These are phyloP conservation scores for Rattus rattus DNA, from an alignment of 2,113 vertebrate genomes.

Conservation along the genomic window DNA sequence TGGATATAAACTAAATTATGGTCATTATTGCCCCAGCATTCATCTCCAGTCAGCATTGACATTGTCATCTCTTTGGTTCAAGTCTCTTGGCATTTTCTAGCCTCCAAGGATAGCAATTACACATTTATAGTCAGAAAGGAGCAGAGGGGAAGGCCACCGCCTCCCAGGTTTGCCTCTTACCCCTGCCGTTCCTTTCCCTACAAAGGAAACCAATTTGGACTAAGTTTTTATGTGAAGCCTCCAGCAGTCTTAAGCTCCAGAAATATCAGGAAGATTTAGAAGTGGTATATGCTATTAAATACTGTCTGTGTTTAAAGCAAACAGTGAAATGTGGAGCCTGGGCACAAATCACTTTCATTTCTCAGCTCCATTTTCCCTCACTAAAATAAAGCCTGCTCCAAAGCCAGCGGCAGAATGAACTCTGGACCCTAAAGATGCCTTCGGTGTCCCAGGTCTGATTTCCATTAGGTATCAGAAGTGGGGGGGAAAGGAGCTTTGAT, in stretches of 20 bases:
- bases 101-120: neutral
- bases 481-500: rapidly evolving
- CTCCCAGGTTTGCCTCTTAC: neutral
- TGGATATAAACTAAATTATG: constrained; percentile 14
- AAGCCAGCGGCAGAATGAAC: neutral
- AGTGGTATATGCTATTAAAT: constrained; percentile 37
- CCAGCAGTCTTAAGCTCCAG: constrained; percentile 16
- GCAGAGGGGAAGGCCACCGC: neutral
- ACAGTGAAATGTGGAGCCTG: neutral
- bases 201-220: constrained; percentile 56
- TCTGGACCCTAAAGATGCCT: neutral
- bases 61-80: neutral
- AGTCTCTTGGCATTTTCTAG: neutral
- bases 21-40: neutral
- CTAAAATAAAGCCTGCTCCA: neutral
- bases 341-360: constrained; percentile 18
- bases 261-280: constrained; percentile 52
- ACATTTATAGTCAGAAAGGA: neutral
- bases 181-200: neutral
- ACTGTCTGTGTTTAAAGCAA: constrained; percentile 55
- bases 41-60: neutral
- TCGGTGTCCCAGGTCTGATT: neutral
- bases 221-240: constrained; percentile 19
- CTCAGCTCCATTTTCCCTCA: neutral
- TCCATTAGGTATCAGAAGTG: neutral